A percentile compares a stretch with the other conserved stretches of the same genome.
These are phyloP conservation scores for Heliornis fulica DNA, from an alignment of 2,113 vertebrate genomes.

Conservation along the genomic window DNA sequence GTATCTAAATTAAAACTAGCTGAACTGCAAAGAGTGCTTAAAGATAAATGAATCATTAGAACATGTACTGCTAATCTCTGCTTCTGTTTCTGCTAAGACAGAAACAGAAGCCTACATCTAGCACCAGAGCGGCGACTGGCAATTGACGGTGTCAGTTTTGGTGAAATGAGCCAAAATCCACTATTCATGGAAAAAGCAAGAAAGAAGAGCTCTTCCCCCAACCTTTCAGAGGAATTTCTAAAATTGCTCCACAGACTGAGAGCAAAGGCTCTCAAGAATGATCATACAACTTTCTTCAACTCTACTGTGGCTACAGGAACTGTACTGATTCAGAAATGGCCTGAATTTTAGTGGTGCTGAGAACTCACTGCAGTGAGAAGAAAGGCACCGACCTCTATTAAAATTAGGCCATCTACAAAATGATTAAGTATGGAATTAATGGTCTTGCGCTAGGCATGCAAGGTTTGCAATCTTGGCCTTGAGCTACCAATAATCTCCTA, in stretches of 20 bases:
- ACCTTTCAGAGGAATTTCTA: not conserved
- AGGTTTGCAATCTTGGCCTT: not conserved
- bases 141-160: not conserved
- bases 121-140: not conserved
- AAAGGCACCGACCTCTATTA: conserved; percentile 19
- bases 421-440: conserved; percentile 12
- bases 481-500: conserved; percentile 25
- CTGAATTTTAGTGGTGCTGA: not conserved
- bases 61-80: not conserved
- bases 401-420: conserved; percentile 27
- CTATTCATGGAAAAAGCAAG: not conserved
- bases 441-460: not conserved
- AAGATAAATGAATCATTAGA: not conserved
- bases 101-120: not conserved
- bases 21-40: not conserved
- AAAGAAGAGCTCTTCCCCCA: not conserved
- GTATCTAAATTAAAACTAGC: not conserved
- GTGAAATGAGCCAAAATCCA: not conserved
- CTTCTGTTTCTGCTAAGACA: not conserved
- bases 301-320: not conserved
- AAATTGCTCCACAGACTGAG: not conserved
- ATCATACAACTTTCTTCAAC: not conserved
- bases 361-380: not conserved
- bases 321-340: not conserved
- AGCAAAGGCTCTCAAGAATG: not conserved